Conservation (phyloP, 2,113 vertebrate genomes). For the Perca schrenkii region DNA sequence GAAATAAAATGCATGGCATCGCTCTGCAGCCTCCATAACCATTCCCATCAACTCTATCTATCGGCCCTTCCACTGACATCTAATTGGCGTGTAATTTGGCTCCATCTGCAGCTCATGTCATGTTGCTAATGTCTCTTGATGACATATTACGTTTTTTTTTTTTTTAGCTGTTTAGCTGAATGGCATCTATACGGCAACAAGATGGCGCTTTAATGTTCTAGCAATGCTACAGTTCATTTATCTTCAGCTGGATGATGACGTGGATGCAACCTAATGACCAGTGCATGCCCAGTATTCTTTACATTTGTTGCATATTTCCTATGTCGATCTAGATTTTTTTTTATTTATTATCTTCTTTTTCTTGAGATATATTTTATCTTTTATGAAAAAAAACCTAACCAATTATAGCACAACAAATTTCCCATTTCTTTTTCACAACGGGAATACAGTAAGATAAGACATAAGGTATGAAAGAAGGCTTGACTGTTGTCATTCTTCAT, state of each 20-base stretch:
- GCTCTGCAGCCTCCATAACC: background rate
- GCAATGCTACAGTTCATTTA: slow-evolving; percentile 43
- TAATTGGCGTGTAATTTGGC: slow-evolving; percentile 70
- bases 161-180: slow-evolving; percentile 12
- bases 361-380: background rate
- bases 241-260: slow-evolving; percentile 22
- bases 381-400: background rate
- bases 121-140: slow-evolving; percentile 73
- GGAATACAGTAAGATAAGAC: background rate
- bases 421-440: no score
- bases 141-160: slow-evolving; percentile 52
- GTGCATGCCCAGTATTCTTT: background rate
- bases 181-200: slow-evolving; percentile 32
- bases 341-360: background rate
- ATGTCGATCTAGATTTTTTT: background rate
- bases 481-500: background rate
- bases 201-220: slow-evolving; percentile 37
- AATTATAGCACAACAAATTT: no score
- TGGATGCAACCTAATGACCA: background rate
- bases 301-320: background rate
- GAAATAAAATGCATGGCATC: slow-evolving; percentile 52
- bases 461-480: background rate
- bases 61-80: slow-evolving; percentile 48
- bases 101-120: slow-evolving; percentile 73
- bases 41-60: slow-evolving; percentile 33